Conservation (phyloP, 2,113 vertebrate species). For the Aphyosemion australe region DNA sequence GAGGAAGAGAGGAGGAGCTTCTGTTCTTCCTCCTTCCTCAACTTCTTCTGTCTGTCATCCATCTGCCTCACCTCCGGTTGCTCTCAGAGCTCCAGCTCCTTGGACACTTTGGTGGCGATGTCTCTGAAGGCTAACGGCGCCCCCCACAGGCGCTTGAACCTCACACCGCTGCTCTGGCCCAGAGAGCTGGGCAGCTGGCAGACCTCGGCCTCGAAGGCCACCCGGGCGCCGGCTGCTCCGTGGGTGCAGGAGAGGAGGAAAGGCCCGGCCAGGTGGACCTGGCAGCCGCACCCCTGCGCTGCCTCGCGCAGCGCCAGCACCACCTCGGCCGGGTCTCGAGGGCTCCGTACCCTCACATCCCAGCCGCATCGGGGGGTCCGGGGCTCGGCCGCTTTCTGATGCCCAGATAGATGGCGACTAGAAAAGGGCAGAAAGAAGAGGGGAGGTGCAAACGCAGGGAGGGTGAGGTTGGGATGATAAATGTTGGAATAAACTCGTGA, state of each 20-base stretch:
- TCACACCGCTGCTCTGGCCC: slow-evolving; percentile 83
- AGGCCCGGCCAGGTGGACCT: slow-evolving; percentile 85
- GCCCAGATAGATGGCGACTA: slow-evolving; percentile 96
- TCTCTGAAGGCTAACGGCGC: slow-evolving; percentile 87
- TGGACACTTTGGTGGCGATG: slow-evolving; percentile 88
- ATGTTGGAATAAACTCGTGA: too few species aligned
- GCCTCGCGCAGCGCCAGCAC: slow-evolving; percentile 84
- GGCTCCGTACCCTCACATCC: slow-evolving; percentile 87
- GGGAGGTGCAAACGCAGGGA: neutral
- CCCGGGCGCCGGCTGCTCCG: slow-evolving; percentile 83
- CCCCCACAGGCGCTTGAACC: slow-evolving; percentile 86
- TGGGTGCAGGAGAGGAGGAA: slow-evolving; percentile 91
- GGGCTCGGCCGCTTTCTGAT: slow-evolving; percentile 87
- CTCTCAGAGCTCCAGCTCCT: slow-evolving; percentile 86
- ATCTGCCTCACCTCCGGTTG: slow-evolving; percentile 72
- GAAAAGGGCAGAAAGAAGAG: neutral
- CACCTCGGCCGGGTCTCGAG: slow-evolving; percentile 84
- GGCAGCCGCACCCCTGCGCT: slow-evolving; percentile 84
- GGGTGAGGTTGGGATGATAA: too few species aligned
- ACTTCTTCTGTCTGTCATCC: slow-evolving; percentile 58
- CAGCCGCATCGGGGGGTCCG: slow-evolving; percentile 84
- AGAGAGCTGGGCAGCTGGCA: slow-evolving; percentile 85
- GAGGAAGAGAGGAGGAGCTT: slow-evolving; percentile 15
- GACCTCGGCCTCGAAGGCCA: slow-evolving; percentile 89
- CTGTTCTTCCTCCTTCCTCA: slow-evolving; percentile 21